A percentile compares a stretch with the other conserved stretches of the same genome.
Evolutionary conservation across 2,797 vertebrate species (phyloP).

Genomic region (Clamator glandarius): DNA sequence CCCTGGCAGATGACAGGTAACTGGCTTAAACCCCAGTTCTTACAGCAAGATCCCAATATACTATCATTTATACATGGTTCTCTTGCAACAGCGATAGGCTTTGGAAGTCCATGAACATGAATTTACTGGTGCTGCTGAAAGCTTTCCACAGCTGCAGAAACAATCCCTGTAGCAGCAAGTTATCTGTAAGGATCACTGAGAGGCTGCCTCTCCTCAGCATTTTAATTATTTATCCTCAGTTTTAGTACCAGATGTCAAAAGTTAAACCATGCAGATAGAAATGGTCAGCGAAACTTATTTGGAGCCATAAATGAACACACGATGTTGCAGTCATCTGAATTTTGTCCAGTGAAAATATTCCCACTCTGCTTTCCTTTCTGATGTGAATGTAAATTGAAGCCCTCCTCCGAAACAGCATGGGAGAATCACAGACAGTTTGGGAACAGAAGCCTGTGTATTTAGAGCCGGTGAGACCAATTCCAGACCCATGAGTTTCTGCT

Average conservation of each 20-base stretch:
- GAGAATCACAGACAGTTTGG: background rate
- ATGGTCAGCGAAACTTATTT: background rate
- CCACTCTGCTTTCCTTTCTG: background rate
- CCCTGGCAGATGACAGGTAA: accelerated
- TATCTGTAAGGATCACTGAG: background rate
- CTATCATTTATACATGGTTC: background rate
- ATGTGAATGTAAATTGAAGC: background rate
- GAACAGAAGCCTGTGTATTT: background rate
- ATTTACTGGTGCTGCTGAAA: background rate
- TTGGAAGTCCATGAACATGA: background rate
- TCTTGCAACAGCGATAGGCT: background rate
- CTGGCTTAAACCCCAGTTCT: background rate
- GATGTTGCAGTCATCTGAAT: background rate
- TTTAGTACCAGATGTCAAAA: background rate
- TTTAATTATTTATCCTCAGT: background rate
- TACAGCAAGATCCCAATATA: background rate
- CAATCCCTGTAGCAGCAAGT: background rate
- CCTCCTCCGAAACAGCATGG: background rate
- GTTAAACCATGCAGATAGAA: background rate
- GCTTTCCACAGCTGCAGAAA: background rate
- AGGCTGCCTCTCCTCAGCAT: background rate
- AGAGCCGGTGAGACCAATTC: background rate
- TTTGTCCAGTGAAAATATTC: background rate
- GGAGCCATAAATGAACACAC: background rate
- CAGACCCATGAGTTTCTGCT: background rate